These are phyloP conservation scores for Phragmatobia fuliginosa DNA, from an alignment of 2,888 invertebrate genomes.

Conservation along the genomic window DNA sequence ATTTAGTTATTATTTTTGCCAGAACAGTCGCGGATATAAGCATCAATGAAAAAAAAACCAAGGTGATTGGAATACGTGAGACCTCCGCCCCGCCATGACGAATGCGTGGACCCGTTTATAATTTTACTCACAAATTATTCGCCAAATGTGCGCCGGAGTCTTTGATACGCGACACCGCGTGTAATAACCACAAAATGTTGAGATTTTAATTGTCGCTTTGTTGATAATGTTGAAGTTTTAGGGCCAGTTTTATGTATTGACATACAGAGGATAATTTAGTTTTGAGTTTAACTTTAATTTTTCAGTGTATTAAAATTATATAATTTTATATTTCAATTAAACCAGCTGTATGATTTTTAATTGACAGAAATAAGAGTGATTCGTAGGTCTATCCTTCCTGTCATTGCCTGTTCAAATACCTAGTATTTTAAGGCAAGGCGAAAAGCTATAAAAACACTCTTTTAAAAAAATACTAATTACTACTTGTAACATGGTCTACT, in stretches of 20 bases:
- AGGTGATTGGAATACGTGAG: conserved; percentile 32
- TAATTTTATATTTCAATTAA: background rate
- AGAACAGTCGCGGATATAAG: conserved; percentile 11
- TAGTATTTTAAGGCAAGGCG: too few species aligned
- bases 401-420: too few species aligned
- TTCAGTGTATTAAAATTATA: background rate
- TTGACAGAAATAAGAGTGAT: too few species aligned
- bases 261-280: background rate
- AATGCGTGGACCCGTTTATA: conserved; percentile 59
- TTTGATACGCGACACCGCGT: conserved; percentile 75
- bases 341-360: too few species aligned
- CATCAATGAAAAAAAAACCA: conserved; percentile 24
- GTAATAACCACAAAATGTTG: conserved; percentile 51
- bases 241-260: conserved; percentile 1
- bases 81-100: conserved; percentile 52
- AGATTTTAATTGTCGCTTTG: conserved; percentile 41
- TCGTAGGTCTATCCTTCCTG: too few species aligned
- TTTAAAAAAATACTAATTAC: too few species aligned
- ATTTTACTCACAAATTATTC: conserved; percentile 79
- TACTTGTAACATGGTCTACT: too few species aligned
- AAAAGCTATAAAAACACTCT: too few species aligned
- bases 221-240: conserved; percentile 22
- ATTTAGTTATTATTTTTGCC: conserved; percentile 13
- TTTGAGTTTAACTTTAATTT: background rate
- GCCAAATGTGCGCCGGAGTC: conserved; percentile 63